Evolutionary conservation across 1,140 invertebrate genomes (phyloP).

Genomic region (Trichogramma pretiosum): DNA sequence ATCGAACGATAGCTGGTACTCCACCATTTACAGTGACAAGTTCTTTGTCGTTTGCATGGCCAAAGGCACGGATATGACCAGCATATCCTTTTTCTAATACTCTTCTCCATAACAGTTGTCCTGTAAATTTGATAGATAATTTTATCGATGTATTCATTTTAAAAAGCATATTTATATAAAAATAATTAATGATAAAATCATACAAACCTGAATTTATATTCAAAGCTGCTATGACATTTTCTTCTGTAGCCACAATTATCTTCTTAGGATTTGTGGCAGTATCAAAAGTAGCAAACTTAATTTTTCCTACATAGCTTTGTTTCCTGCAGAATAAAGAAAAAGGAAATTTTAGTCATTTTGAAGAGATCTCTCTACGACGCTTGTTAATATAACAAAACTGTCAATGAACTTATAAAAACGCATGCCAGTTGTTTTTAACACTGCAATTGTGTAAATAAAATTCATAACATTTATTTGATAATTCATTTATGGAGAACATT

Average conservation of each 20-base stretch:
- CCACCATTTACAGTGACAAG: conserved; percentile 64
- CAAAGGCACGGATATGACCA: conserved; percentile 41
- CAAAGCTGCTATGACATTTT: conserved; percentile 79
- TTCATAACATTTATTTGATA: too few species aligned
- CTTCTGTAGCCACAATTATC: conserved; percentile 77
- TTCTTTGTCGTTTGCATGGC: conserved; percentile 53
- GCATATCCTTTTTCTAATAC: conserved; percentile 57
- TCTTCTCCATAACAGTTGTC: conserved; percentile 73
- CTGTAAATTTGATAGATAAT: conserved; percentile 33
- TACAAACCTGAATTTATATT: conserved; percentile 67
- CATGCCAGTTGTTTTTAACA: too few species aligned
- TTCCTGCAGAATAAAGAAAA: conserved; percentile 53
- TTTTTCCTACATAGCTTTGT: conserved; percentile 73
- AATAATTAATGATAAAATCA: conserved; percentile 7
- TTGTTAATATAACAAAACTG: too few species aligned
- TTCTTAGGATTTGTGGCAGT: conserved; percentile 63
- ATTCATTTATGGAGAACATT: too few species aligned
- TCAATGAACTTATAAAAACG: too few species aligned
- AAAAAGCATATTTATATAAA: conserved; percentile 12
- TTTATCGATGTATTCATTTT: conserved; percentile 5
- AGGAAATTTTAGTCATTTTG: conserved; percentile 15
- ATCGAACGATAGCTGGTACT: conserved; percentile 63
- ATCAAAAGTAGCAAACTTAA: conserved; percentile 73
- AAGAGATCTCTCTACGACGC: too few species aligned
- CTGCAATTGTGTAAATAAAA: too few species aligned